phyloP scores from a whole-genome alignment of 1,140 invertebrate species.

The Zaprionus davidi region DNA sequence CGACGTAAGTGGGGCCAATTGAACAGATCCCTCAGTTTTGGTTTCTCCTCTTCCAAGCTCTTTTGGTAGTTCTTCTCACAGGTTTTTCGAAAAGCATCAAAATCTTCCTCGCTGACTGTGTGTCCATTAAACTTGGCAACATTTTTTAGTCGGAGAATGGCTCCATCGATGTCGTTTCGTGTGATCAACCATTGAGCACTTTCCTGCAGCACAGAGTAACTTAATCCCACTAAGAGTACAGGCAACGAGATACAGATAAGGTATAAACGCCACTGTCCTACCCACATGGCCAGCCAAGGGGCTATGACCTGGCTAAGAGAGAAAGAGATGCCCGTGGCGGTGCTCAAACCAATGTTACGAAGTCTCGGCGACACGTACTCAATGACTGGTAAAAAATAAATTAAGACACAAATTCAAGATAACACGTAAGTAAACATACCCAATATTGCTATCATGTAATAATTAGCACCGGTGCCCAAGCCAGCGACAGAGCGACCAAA shows the following conservation, averaged over 20 bases:
- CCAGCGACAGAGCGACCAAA: conserved; percentile 86
- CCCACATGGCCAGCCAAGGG: conserved; percentile 85
- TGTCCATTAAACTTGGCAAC: conserved; percentile 86
- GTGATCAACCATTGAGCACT: conserved; percentile 87
- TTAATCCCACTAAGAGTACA: conserved; percentile 82
- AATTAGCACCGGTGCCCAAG: conserved; percentile 86
- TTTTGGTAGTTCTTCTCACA: not conserved
- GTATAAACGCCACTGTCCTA: conserved; percentile 85
- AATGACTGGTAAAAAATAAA: conserved; percentile 83
- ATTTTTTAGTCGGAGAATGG: conserved; percentile 84
- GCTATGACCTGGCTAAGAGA: conserved; percentile 85
- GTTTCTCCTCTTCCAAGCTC: not conserved
- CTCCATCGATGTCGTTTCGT: conserved; percentile 85
- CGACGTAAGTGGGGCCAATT: not conserved
- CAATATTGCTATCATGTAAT: too few relatives aligned
- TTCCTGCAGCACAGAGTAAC: conserved; percentile 86
- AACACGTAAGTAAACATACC: too few relatives aligned
- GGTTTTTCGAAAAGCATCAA: conserved; percentile 80
- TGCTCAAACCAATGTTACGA: conserved; percentile 86
- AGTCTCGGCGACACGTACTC: conserved; percentile 86
- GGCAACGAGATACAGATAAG: conserved; percentile 85
- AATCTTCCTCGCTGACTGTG: conserved; percentile 82
- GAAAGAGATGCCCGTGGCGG: conserved; percentile 86
- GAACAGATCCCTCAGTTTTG: not conserved
- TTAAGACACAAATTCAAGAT: too few relatives aligned